phyloP scores from a whole-genome alignment of 2,888 invertebrate species.

The Holacanthella duospinosa region DNA sequence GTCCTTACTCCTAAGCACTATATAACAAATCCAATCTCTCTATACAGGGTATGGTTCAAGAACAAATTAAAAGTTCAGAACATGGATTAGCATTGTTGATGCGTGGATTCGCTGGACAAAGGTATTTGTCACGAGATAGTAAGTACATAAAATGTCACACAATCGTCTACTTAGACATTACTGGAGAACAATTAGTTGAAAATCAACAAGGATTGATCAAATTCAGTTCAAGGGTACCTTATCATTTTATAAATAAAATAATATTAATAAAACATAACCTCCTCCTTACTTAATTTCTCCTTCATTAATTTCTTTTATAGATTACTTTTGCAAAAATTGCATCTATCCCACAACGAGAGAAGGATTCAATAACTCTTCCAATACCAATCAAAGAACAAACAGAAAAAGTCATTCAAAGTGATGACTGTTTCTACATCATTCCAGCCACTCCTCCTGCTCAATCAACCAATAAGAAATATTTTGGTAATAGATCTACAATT shows the following conservation, averaged over 20 bases:
- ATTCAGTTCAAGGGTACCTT: neutral
- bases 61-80: constrained; percentile 25
- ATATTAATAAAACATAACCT: neutral
- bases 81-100: constrained; percentile 28
- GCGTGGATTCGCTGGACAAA: constrained; percentile 27
- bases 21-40: neutral
- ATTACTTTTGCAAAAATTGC: constrained; percentile 34
- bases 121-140: constrained; percentile 21
- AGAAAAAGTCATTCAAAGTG: neutral
- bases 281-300: too few relatives aligned
- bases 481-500: neutral
- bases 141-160: constrained; percentile 25
- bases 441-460: neutral
- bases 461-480: neutral
- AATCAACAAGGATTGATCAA: too few relatives aligned
- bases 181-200: constrained; percentile 13
- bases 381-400: too few relatives aligned
- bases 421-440: neutral
- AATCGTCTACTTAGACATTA: constrained; percentile 27
- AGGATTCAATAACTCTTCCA: neutral
- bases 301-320: constrained; percentile 7
- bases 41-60: constrained; percentile 19
- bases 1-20: too few relatives aligned
- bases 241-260: neutral
- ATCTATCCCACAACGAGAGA: constrained; percentile 24